A percentile compares a stretch with the other conserved stretches of the same genome.
Evolutionary conservation across 2,797 vertebrate genomes (phyloP).

Genomic region (Oreochromis mossambicus): DNA sequence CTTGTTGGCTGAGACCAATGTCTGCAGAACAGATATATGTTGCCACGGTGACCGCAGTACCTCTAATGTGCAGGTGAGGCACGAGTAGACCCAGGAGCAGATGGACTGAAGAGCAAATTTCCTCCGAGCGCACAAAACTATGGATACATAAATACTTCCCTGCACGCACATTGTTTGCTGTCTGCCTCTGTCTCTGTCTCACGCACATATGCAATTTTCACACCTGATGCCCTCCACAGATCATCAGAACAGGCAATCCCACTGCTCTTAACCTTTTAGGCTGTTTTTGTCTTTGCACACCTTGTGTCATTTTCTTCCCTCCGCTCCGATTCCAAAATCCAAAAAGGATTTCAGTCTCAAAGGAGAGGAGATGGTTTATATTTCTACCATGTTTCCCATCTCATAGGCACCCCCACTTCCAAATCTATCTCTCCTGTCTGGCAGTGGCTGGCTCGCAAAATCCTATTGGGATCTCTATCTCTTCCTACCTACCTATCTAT

Average conservation of each 20-base stretch:
- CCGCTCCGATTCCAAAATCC: slow-evolving; percentile 1
- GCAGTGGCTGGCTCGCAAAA: not conserved
- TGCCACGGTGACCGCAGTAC: slow-evolving; percentile 23
- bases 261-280: slow-evolving; percentile 25
- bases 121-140: slow-evolving; percentile 8
- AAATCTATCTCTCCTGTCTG: slow-evolving; percentile 28
- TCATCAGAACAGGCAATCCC: slow-evolving; percentile 28
- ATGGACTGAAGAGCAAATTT: slow-evolving; percentile 40
- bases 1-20: not conserved
- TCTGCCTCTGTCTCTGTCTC: slow-evolving; percentile 12
- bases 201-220: slow-evolving; percentile 2
- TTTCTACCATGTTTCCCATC: slow-evolving; percentile 10
- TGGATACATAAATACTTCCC: not conserved
- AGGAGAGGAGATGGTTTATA: not conserved
- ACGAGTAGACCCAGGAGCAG: slow-evolving; percentile 29
- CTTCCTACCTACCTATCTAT: not conserved
- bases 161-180: not conserved
- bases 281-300: slow-evolving; percentile 13
- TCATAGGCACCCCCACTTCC: slow-evolving; percentile 24
- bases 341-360: slow-evolving; percentile 7
- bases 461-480: slow-evolving; percentile 12
- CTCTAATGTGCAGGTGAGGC: slow-evolving; percentile 27
- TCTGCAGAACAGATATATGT: slow-evolving; percentile 17
- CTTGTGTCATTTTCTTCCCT: slow-evolving; percentile 4
- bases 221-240: slow-evolving; percentile 34